These are phyloP conservation scores for Uromys caudimaculatus DNA, from an alignment of 2,797 vertebrate genomes.

Conservation along the genomic window DNA sequence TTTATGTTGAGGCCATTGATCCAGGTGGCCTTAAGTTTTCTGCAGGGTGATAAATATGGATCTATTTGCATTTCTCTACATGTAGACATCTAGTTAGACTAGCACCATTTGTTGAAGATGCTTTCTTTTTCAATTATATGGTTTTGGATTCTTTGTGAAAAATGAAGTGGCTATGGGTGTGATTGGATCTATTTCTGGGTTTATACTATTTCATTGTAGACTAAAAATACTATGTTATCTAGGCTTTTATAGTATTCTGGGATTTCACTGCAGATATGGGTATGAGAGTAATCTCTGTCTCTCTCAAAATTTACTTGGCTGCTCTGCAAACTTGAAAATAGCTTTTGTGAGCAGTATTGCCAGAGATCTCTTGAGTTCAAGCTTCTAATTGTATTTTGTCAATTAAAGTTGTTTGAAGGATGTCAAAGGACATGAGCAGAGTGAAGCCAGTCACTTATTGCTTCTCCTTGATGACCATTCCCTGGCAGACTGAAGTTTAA, in stretches of 20 bases:
- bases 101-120: neutral
- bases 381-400: neutral
- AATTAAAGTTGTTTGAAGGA: neutral
- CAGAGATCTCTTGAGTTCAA: neutral
- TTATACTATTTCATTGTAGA: neutral
- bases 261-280: neutral
- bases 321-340: neutral
- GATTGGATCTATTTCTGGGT: neutral
- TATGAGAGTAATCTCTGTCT: neutral
- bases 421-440: neutral
- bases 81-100: neutral
- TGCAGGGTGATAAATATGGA: neutral
- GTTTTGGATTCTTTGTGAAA: neutral
- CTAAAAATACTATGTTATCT: neutral
- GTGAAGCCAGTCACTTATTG: neutral
- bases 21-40: neutral
- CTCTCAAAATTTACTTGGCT: neutral
- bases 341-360: neutral
- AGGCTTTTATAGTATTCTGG: neutral
- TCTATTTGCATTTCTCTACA: neutral
- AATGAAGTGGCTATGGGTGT: neutral
- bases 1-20: neutral
- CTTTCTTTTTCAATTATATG: neutral
- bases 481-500: neutral
- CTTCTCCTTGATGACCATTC: neutral